Conservation (phyloP, 2,797 vertebrate species). For the Chrysocyon brachyurus region DNA sequence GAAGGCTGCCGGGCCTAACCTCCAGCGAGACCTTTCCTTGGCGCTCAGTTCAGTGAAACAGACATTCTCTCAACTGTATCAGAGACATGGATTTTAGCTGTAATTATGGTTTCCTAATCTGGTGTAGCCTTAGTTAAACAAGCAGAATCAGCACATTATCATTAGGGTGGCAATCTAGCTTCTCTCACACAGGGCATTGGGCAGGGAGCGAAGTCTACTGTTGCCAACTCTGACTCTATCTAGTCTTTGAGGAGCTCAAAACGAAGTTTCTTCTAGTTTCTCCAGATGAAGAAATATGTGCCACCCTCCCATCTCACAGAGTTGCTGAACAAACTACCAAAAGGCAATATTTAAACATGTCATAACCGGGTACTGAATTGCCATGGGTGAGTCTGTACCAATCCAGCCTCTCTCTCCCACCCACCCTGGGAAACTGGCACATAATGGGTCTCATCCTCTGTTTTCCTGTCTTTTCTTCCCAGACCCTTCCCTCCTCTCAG, state of each 20-base stretch:
- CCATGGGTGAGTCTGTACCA: not conserved
- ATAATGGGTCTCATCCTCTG: not conserved
- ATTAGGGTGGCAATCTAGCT: not conserved
- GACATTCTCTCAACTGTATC: constrained; percentile 62
- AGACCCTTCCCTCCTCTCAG: not conserved
- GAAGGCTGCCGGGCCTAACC: constrained; percentile 72
- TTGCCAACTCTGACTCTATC: constrained; percentile 32
- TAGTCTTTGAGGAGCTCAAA: constrained; percentile 63
- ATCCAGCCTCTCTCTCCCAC: not conserved
- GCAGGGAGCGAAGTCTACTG: not conserved
- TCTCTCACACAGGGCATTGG: not conserved
- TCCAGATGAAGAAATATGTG: constrained; percentile 51
- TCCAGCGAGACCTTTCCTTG: not conserved
- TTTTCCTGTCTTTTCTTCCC: not conserved
- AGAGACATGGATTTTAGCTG: constrained; percentile 63
- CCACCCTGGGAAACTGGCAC: not conserved
- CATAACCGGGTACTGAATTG: not conserved
- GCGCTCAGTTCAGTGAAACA: not conserved
- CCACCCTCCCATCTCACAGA: not conserved
- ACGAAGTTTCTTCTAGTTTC: constrained; percentile 42
- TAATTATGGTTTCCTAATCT: constrained; percentile 74
- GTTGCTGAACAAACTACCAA: not conserved
- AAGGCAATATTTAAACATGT: constrained; percentile 14
- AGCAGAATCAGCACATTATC: constrained; percentile 61
- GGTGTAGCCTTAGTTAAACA: constrained; percentile 40